Evolutionary conservation across 2,888 invertebrate species (phyloP), one percentile per base, ranked within the genome.

Genomic region (Mamestra brassicae): DNA sequence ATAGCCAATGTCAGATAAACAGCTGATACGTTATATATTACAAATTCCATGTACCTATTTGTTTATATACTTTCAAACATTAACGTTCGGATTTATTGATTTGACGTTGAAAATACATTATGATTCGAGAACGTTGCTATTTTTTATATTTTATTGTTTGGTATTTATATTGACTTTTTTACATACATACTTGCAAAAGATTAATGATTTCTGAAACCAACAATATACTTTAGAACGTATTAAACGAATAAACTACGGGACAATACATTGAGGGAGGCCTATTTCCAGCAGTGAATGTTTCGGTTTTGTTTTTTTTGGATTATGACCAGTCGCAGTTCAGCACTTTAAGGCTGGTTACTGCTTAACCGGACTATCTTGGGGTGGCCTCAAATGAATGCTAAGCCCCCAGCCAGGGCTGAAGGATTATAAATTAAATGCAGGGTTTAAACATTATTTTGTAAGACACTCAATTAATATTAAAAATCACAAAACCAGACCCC

Each of bases 1-100:
- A 78, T 79, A 26, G 57, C n/a, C 17, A 1, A 54, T 66, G 73
- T 68, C 66, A 55, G 26, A 67, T 63, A 67, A 67, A 73, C 78
- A 73, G 74, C 58, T 73, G 80, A 79, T 77, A 3, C 11, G 17
- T 38, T 42, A 76, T 26, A 26, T 36, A 63, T 63, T 47, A 71
- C 47, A 38, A 15, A 58, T 73, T 13, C 47, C 67, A 64, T 55
- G 38, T 57, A 57, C n/a, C 13, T 55, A 61, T 58, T 73, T 72
- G 55, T 80, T 61, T 57, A 34, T 36, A 34, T 42, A 34, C n/a
- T 71, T 36, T 34, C 13, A 62, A 54, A 65, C 11, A 5, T 26
- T 26, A 4, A 38, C 52, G 11, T 45, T 47, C 8, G 1, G n/a
- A 17, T 61, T 64, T 66, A 62, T 79, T n/a, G 11, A 36, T 54